Conservation (phyloP, 2,888 invertebrate genomes). For the Clitarchus hookeri region DNA sequence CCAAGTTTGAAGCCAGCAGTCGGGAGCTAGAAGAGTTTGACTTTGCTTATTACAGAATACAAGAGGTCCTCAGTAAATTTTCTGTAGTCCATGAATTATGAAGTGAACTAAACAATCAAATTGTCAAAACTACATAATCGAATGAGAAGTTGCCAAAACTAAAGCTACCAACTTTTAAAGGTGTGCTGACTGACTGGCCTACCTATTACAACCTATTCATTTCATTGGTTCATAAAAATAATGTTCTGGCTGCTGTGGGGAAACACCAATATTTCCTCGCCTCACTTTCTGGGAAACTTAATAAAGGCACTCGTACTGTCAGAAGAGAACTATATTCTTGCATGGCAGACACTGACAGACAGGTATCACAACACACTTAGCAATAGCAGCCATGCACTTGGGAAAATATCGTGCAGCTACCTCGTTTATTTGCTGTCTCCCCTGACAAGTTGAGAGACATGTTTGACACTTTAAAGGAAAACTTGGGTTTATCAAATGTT, state of each 20-base stretch:
- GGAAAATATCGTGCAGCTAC: neutral
- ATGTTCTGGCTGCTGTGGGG: neutral
- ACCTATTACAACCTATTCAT: neutral
- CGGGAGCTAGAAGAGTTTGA: neutral
- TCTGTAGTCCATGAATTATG: neutral
- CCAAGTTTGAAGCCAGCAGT: neutral
- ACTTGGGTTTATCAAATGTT: neutral
- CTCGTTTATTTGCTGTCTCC: neutral
- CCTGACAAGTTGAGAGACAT: neutral
- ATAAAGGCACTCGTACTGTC: neutral
- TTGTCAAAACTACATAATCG: neutral
- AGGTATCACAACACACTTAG: neutral
- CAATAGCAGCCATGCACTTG: neutral
- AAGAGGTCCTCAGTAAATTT: neutral
- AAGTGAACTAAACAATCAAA: neutral
- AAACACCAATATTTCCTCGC: neutral
- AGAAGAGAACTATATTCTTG: neutral
- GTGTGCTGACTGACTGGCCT: neutral
- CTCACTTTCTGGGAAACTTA: neutral
- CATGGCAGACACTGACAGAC: neutral
- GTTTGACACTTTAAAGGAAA: neutral
- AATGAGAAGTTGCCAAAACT: neutral
- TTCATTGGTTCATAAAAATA: neutral
- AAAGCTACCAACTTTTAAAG: neutral
- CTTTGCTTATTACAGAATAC: neutral